Percentiles rank a stretch among this genome's conserved stretches.
Evolutionary conservation across 1,140 invertebrate genomes (phyloP).

Genomic region (Leptopilina boulardi): DNA sequence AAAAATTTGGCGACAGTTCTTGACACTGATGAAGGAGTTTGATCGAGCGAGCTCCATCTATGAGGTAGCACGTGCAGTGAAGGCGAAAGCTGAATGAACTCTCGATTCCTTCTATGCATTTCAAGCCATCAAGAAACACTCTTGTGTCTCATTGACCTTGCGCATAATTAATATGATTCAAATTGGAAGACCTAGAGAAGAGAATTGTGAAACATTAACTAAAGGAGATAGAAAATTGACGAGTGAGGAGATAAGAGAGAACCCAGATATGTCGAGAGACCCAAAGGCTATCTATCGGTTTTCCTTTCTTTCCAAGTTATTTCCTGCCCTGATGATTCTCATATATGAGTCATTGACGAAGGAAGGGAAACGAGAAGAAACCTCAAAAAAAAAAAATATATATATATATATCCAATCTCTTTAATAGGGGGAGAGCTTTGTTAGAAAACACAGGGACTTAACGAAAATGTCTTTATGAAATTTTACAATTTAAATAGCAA

Average conservation of each 20-base stretch:
- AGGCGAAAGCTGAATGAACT: slow-evolving; percentile 36
- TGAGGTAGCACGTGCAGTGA: slow-evolving; percentile 34
- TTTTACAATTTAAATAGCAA: not conserved
- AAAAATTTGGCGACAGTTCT: slow-evolving; percentile 28
- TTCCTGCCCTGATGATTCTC: slow-evolving; percentile 56
- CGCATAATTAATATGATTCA: slow-evolving; percentile 41
- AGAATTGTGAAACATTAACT: not conserved
- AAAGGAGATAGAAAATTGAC: not conserved
- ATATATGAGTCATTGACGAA: slow-evolving; percentile 48
- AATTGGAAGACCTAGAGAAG: slow-evolving; percentile 18
- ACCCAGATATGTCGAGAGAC: not conserved
- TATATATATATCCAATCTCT: not conserved
- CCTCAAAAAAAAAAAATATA: too few species aligned
- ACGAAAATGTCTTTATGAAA: too few species aligned
- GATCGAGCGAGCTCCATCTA: slow-evolving; percentile 27
- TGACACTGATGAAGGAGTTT: slow-evolving; percentile 24
- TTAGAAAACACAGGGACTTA: too few species aligned
- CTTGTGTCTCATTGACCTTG: slow-evolving; percentile 54
- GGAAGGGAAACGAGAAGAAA: not conserved
- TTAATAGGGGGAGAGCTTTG: too few species aligned
- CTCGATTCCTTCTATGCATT: slow-evolving; percentile 24
- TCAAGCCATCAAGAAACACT: slow-evolving; percentile 9
- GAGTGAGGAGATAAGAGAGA: slow-evolving; percentile 1
- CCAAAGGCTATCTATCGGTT: slow-evolving; percentile 39
- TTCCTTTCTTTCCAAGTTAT: slow-evolving; percentile 57